Evolutionary conservation across 2,888 invertebrate genomes (phyloP).

Genomic region (Cremastinae sp.): DNA sequence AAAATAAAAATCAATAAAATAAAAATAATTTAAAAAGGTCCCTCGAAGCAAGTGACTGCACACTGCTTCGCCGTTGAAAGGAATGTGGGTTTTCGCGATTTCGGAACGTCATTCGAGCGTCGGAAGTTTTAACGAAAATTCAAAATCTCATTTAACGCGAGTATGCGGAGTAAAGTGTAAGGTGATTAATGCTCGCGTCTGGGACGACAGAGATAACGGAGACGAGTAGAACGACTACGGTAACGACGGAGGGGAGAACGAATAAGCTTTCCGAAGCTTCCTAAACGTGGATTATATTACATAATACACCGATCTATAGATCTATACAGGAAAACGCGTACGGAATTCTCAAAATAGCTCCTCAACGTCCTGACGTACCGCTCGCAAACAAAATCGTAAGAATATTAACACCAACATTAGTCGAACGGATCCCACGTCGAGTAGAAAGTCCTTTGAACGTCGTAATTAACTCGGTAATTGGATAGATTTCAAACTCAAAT

Average conservation of each 20-base stretch:
- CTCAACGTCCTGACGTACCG: too few species aligned
- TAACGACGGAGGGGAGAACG: slow-evolving; percentile 20
- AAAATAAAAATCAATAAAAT: too few species aligned
- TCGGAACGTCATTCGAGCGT: background rate
- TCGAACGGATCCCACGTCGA: too few species aligned
- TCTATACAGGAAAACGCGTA: background rate
- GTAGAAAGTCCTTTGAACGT: too few species aligned
- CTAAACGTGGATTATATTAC: slow-evolving; percentile 52
- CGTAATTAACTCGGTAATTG: too few species aligned
- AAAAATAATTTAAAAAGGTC: too few species aligned
- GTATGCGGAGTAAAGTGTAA: slow-evolving; percentile 25
- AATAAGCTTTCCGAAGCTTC: slow-evolving; percentile 53
- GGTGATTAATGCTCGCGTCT: slow-evolving; percentile 53
- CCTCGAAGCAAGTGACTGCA: too few species aligned
- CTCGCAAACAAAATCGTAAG: too few species aligned
- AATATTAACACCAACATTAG: too few species aligned
- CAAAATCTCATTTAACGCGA: slow-evolving; percentile 39
- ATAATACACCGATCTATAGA: slow-evolving; percentile 29
- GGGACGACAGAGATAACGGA: slow-evolving; percentile 53
- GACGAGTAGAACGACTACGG: slow-evolving; percentile 27
- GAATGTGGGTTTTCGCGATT: too few species aligned
- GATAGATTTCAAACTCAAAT: too few species aligned
- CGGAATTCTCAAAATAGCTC: background rate
- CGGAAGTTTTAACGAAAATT: slow-evolving; percentile 19
- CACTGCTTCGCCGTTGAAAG: too few species aligned